Evolutionary conservation across 2,797 vertebrate genomes (phyloP).

Genomic region (Epinephelus awoara): DNA sequence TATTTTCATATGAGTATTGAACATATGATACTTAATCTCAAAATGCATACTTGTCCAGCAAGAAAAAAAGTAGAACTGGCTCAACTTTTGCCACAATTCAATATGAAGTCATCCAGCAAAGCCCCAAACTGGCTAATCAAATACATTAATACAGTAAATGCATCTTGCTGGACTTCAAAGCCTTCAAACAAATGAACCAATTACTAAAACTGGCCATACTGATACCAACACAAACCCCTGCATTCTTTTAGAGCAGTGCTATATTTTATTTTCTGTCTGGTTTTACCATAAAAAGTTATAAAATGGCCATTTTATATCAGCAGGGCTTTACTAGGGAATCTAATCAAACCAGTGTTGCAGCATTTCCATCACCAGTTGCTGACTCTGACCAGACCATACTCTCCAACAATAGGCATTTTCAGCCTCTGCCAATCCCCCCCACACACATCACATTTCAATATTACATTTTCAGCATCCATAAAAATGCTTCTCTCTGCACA

Average conservation of each 20-base stretch:
- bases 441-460: constrained; percentile 23
- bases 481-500: constrained; percentile 27
- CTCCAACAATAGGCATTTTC: constrained; percentile 19
- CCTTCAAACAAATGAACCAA: constrained; percentile 15
- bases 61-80: neutral
- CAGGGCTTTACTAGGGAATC: constrained; percentile 4
- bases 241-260: constrained; percentile 6
- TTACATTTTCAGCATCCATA: constrained; percentile 21
- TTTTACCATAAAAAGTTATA: constrained; percentile 14
- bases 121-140: constrained; percentile 17
- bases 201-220: neutral
- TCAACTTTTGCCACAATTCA: constrained; percentile 16
- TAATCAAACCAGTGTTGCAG: constrained; percentile 44
- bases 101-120: constrained; percentile 20
- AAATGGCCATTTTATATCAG: constrained; percentile 18
- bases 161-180: constrained; percentile 6
- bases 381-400: constrained; percentile 11
- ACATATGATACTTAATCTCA: neutral
- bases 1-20: neutral
- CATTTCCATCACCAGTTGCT: constrained; percentile 24
- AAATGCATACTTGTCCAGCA: neutral
- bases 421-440: neutral
- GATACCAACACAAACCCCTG: neutral
- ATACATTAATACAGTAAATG: constrained; percentile 16
- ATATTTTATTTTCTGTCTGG: neutral